Evolutionary conservation across 2,888 invertebrate species (phyloP).

Genomic region (Trichopria drosophilae): DNA sequence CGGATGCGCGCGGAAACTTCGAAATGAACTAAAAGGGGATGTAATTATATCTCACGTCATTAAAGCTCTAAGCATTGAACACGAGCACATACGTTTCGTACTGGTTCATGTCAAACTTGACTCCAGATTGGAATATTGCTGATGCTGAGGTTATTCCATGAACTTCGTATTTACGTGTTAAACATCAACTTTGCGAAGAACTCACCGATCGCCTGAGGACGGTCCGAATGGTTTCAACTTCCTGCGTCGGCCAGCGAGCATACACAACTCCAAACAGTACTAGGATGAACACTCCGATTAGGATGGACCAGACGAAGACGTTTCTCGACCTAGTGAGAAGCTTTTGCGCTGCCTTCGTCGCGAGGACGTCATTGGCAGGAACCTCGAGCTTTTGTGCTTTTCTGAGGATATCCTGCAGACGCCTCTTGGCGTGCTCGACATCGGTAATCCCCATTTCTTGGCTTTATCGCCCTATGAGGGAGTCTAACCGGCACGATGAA

Average conservation of each 20-base stretch:
- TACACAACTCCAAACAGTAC: conserved; percentile 46
- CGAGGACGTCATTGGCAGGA: conserved; percentile 46
- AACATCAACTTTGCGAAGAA: no score
- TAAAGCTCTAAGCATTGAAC: no score
- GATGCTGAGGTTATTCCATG: no score
- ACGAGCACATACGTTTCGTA: no score
- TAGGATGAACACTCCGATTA: conserved; percentile 45
- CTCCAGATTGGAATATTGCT: no score
- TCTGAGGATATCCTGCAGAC: conserved; percentile 48
- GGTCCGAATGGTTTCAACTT: conserved; percentile 51
- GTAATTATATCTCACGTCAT: no score
- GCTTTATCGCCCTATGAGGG: no score
- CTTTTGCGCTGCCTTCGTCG: conserved; percentile 48
- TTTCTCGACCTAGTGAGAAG: conserved; percentile 48
- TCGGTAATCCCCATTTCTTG: conserved; percentile 46
- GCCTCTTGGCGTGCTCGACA: conserved; percentile 48
- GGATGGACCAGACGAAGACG: conserved; percentile 45
- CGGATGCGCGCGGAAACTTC: no score
- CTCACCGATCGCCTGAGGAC: conserved; percentile 52
- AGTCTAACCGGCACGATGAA: not conserved
- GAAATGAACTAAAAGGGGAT: no score
- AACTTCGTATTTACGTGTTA: no score
- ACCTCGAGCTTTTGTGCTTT: conserved; percentile 49
- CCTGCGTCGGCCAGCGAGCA: conserved; percentile 52
- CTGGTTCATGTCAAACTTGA: no score